These are phyloP conservation scores for Drosophila emarginata DNA, from an alignment of 2,888 invertebrate genomes.

Conservation along the genomic window DNA sequence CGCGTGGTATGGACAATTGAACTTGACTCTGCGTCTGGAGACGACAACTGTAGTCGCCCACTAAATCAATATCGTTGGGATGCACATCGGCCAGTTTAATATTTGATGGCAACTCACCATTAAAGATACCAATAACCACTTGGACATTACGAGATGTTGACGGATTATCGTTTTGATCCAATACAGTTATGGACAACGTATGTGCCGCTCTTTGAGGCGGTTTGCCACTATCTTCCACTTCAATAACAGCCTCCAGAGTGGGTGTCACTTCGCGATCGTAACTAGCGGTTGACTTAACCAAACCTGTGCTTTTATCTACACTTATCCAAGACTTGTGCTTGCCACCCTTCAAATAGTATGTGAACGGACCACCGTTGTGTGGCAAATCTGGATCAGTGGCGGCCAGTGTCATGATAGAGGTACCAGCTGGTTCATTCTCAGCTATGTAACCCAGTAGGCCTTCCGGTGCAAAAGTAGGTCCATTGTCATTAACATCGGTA, in stretches of 20 bases:
- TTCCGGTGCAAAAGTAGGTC: constrained; percentile 90
- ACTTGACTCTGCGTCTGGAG: constrained; percentile 84
- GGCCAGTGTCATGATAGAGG: constrained; percentile 91
- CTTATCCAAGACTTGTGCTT: constrained; percentile 89
- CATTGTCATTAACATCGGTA: constrained; percentile 96
- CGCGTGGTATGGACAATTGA: constrained; percentile 87
- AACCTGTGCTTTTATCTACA: constrained; percentile 90
- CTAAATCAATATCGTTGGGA: constrained; percentile 95
- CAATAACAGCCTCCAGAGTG: constrained; percentile 88
- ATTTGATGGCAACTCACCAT: constrained; percentile 89
- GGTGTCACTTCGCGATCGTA: constrained; percentile 93
- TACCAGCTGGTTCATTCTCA: constrained; percentile 93
- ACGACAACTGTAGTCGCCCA: constrained; percentile 94
- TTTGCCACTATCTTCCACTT: constrained; percentile 94
- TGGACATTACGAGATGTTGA: constrained; percentile 92
- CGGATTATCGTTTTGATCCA: constrained; percentile 96
- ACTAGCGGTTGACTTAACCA: constrained; percentile 89
- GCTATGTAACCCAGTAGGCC: constrained; percentile 89
- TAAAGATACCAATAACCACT: constrained; percentile 90
- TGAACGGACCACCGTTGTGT: constrained; percentile 95
- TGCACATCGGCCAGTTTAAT: constrained; percentile 93
- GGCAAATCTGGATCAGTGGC: constrained; percentile 95
- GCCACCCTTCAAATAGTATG: constrained; percentile 90
- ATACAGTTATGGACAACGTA: constrained; percentile 88
- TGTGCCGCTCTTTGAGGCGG: constrained; percentile 93